Conservation (phyloP, 2,797 vertebrate species). For the Cirrhinus molitorella region DNA sequence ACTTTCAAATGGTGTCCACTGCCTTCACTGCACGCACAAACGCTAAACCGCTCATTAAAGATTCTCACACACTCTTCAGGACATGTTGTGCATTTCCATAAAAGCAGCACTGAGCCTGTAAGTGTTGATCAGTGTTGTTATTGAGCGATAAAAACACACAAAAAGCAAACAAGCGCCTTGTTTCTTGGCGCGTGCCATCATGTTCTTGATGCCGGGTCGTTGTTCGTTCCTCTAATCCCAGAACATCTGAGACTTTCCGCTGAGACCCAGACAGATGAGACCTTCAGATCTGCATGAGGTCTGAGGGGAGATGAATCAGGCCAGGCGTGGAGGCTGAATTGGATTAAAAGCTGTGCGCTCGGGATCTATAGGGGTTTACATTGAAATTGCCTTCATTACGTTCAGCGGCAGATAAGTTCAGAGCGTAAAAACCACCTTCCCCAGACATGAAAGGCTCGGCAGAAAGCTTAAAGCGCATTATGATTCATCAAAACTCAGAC, state of each 20-base stretch:
- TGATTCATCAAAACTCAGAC: slow-evolving; percentile 49
- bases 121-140: not conserved
- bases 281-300: slow-evolving; percentile 32
- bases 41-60: slow-evolving; percentile 8
- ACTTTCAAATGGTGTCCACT: not conserved
- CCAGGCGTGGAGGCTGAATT: slow-evolving; percentile 35
- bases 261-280: not conserved
- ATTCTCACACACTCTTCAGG: not conserved
- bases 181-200: not conserved
- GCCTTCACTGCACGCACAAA: not conserved
- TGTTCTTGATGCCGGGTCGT: not conserved
- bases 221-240: not conserved
- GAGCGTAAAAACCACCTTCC: slow-evolving; percentile 37
- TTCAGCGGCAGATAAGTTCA: slow-evolving; percentile 29
- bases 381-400: slow-evolving; percentile 52
- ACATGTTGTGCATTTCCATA: not conserved
- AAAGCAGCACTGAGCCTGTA: not conserved
- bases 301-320: slow-evolving; percentile 42
- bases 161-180: not conserved
- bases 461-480: slow-evolving; percentile 35
- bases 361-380: slow-evolving; percentile 51
- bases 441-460: slow-evolving; percentile 30
- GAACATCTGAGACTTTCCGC: slow-evolving; percentile 23
- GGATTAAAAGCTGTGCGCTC: slow-evolving; percentile 48
- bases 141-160: not conserved